Evolutionary conservation across 2,797 vertebrate genomes (phyloP).

Genomic region (Toxotes lorentzi): DNA sequence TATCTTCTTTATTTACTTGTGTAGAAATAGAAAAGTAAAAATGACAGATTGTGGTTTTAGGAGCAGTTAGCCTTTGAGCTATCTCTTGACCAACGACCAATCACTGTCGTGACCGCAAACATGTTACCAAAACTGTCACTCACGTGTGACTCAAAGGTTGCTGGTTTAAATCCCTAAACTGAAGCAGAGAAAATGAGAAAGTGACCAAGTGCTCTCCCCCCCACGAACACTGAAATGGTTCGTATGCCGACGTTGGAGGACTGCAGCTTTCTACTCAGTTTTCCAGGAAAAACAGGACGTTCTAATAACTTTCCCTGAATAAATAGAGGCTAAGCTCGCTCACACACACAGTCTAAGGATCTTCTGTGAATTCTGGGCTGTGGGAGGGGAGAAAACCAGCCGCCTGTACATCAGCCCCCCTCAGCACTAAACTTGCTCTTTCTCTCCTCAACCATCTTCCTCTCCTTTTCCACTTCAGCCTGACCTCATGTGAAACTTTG

Average conservation of each 20-base stretch:
- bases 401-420: conserved; percentile 46
- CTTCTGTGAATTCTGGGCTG: conserved; percentile 6
- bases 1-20: conserved; percentile 42
- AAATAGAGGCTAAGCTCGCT: conserved; percentile 39
- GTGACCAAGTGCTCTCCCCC: background rate
- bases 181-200: background rate
- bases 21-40: conserved; percentile 57
- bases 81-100: conserved; percentile 22
- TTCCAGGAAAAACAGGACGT: conserved; percentile 31
- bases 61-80: conserved; percentile 19
- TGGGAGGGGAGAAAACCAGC: conserved; percentile 24
- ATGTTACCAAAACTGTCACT: background rate
- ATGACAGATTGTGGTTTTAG: conserved; percentile 21
- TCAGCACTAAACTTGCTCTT: conserved; percentile 23
- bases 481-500: conserved; percentile 45
- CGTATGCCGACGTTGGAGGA: background rate
- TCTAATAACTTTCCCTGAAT: conserved; percentile 11
- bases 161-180: background rate
- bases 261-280: conserved; percentile 10
- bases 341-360: conserved; percentile 12
- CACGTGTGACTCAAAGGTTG: background rate
- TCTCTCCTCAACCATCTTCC: conserved; percentile 53
- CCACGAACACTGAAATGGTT: background rate
- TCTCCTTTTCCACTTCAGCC: conserved; percentile 61
- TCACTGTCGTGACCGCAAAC: background rate